Base-by-base conservation (phyloP, 1,140 invertebrate genomes). In the Drosophila repleta region DNA sequence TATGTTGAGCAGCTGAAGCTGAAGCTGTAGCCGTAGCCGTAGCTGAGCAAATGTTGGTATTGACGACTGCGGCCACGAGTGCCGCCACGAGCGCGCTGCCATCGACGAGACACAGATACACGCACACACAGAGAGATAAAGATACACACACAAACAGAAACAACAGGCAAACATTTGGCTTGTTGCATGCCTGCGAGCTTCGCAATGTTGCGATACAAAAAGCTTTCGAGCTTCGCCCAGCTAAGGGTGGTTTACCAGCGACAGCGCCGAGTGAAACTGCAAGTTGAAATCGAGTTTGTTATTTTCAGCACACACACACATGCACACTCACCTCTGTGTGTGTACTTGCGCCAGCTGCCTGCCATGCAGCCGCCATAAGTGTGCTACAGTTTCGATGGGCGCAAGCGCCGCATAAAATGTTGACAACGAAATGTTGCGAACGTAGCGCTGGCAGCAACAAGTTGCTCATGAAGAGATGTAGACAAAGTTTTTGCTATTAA, bases 171-270 rank as follows among this genome's bases (percentile, higher is more conserved):
- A 55, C 70, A 67, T 61, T 71, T 61, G 65, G 82, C 82, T 85
- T 85, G 82, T 85, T 85, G 82, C 81, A 85, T 85, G 81, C 74
- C 80, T 61, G 63, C 58, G 49, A 76, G 70, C 60, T 70, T 70
- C 24, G 4, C 64, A 72, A 80, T 80, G 78, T 80, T 80, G 77
- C 75, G 77, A 80, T 60, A 80, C 77, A 77, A 79, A 79, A 79
- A 76, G 65, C 74, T 64, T 72, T 37, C 37, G 35, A 72, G 63
- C 63, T 60, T 39, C 45, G 41, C 37, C 15, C 45, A 48, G 57
- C 79, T 76, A 72, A 80, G 79, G 80, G 83, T 83, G 79, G 71
- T 73, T 67, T 46, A 39, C 7, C 15, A 11, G 48, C 62, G 51
- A 4, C 37, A 43, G 60, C 43, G 52, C 43, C 24, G 51, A 61